Evolutionary conservation across 2,113 vertebrate species (phyloP).

Genomic region (Calonectris borealis): DNA sequence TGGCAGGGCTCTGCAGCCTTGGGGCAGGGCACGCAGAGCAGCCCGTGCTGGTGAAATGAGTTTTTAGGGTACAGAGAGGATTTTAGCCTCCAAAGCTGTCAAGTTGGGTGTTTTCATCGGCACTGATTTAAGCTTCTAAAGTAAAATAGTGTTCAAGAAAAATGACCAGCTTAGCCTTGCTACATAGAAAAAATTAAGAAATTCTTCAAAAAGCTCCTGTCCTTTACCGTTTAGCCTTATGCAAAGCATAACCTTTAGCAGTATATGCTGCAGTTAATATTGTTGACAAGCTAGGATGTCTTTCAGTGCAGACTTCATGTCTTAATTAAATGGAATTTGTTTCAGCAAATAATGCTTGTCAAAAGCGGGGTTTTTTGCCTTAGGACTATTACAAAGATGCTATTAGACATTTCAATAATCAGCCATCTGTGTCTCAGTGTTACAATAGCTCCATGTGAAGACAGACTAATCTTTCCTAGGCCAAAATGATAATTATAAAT

Average conservation of each 20-base stretch:
- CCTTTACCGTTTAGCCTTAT: neutral
- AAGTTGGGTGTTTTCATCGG: neutral
- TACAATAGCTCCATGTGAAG: neutral
- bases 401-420: conserved; percentile 42
- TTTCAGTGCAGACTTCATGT: conserved; percentile 14
- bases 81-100: neutral
- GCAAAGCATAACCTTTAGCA: conserved; percentile 7
- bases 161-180: neutral
- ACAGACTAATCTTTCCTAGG: neutral
- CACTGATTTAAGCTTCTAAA: neutral
- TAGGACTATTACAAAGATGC: conserved; percentile 30
- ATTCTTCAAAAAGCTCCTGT: neutral
- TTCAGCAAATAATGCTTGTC: conserved; percentile 55
- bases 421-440: conserved; percentile 47
- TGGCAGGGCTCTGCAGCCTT: neutral
- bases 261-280: neutral
- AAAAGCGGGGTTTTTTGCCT: neutral
- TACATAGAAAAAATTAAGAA: neutral
- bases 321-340: conserved; percentile 64
- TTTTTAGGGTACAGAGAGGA: neutral
- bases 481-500: neutral
- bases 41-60: neutral
- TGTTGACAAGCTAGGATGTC: conserved; percentile 26
- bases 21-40: neutral
- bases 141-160: neutral